A percentile compares a stretch with the other conserved stretches of the same genome.
These are phyloP conservation scores for Gastrophysa polygoni DNA, from an alignment of 2,888 invertebrate genomes.

Conservation along the genomic window DNA sequence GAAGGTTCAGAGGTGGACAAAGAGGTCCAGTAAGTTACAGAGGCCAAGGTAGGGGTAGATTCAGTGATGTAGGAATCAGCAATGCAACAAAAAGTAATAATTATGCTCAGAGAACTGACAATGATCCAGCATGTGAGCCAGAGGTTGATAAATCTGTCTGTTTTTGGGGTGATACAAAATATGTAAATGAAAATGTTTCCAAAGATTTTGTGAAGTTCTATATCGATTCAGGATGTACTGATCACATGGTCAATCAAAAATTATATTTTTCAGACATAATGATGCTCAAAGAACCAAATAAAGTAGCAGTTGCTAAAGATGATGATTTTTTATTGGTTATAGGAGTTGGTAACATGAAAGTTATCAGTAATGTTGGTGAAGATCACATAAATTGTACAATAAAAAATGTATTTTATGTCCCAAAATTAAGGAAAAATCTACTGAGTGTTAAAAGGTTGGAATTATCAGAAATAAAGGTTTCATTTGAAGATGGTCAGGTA, in stretches of 20 bases:
- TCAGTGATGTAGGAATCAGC: background rate
- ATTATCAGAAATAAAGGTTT: conserved; percentile 18
- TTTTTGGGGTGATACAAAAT: background rate
- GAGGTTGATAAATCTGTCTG: conserved; percentile 1
- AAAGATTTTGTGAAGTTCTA: background rate
- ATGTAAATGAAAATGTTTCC: background rate
- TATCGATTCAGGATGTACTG: conserved; percentile 17
- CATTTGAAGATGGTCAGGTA: conserved; percentile 22
- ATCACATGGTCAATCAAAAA: conserved; percentile 18
- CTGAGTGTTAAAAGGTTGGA: conserved; percentile 24
- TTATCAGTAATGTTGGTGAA: conserved; percentile 20
- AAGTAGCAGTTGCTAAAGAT: conserved; percentile 17
- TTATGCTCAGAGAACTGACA: conserved; percentile 1
- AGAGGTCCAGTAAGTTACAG: background rate
- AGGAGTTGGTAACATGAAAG: conserved; percentile 33
- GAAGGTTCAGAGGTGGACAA: too few relatives aligned
- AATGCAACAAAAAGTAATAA: background rate
- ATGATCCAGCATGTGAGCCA: background rate
- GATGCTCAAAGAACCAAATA: conserved; percentile 12
- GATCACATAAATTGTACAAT: conserved; percentile 25
- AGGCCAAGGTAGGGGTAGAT: background rate
- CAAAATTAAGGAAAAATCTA: conserved; percentile 24
- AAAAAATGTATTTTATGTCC: conserved; percentile 32
- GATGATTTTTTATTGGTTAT: conserved; percentile 13
- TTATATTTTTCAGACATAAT: conserved; percentile 12